Base-by-base conservation (phyloP, 2,113 vertebrate genomes). In the Pyrgilauda ruficollis region DNA sequence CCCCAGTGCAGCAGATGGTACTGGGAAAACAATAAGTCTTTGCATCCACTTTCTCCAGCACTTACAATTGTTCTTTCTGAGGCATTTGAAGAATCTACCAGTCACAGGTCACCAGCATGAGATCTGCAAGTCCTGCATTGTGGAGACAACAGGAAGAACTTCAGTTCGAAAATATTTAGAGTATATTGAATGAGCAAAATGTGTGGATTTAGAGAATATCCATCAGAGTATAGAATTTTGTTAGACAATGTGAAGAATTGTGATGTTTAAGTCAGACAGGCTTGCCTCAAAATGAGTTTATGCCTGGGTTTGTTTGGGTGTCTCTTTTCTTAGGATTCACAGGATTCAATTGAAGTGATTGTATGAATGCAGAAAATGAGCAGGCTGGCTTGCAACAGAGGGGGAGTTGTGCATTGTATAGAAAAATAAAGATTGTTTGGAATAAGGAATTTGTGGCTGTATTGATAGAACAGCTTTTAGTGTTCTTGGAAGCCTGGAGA, bases 281-380 rank as follows among this genome's bases (percentile, higher is more conserved):
- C 15, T 81, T 88, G 49, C 82, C 39, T 87, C 63, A 89, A 30
- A 91, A 76, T 53, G 43, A 91, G n/a, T 89, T 94, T 86, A 18
- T 2, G 12, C 35, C 47, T 76, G 33, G 21, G 10, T 64, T 87
- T 91, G 19, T 53, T 84, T 93, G 53, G 21, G 3, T 89, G 10
- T 68, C 62, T 92, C 76, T 94, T 81, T 93, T 86, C 67, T 94
- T 87, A 63, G 43, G 52, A 84, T 64, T 92, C 55, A 27, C 18
- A 50, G 77, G 22, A 79, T 53, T 93, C 31, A 59, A 11, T 13
- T 66, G 70, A 76, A 79, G 52, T 47, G 58, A 43, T 47, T 76
- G 27, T 67, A 13, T 76, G 50, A 59, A 5, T 55, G 39, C 63
- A 85, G 50, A 91, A 91, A 82, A 74, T 15, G 8, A 13, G 15